These are phyloP conservation scores for Dasyornis broadbenti DNA, from an alignment of 2,113 vertebrate genomes.

Conservation along the genomic window DNA sequence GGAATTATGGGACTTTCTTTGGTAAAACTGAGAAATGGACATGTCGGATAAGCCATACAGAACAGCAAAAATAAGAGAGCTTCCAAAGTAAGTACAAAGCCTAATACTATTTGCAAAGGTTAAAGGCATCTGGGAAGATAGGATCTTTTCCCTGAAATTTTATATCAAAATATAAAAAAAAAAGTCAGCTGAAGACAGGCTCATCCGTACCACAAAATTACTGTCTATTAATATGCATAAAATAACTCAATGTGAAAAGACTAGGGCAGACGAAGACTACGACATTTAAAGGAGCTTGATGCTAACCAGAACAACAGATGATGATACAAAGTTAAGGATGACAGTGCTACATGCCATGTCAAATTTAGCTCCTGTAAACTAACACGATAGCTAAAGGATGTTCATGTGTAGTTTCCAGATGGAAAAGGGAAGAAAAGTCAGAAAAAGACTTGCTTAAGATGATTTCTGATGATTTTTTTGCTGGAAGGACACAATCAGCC, in stretches of 20 bases:
- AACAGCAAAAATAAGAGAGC: neutral
- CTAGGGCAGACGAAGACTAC: neutral
- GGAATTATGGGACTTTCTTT: neutral
- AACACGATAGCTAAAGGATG: conserved; percentile 29
- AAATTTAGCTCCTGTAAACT: conserved; percentile 20
- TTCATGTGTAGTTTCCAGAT: neutral
- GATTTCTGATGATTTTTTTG: neutral
- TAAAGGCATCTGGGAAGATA: neutral
- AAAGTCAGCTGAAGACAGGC: neutral
- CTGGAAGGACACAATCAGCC: neutral
- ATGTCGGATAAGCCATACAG: neutral
- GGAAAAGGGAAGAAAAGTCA: neutral
- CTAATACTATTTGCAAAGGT: neutral
- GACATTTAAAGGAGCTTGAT: neutral
- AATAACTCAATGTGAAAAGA: neutral
- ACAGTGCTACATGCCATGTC: neutral
- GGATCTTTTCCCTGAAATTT: neutral
- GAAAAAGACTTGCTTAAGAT: neutral
- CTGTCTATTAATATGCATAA: neutral
- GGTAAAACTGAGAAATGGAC: neutral
- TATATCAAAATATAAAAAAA: neutral
- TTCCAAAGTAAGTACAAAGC: neutral
- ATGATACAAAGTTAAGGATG: neutral
- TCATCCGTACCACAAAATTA: neutral
- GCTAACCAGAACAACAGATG: neutral